A percentile compares a stretch with the other conserved stretches of the same genome.
Conservation (phyloP, 1,140 invertebrate genomes). For the Homarus americanus region DNA sequence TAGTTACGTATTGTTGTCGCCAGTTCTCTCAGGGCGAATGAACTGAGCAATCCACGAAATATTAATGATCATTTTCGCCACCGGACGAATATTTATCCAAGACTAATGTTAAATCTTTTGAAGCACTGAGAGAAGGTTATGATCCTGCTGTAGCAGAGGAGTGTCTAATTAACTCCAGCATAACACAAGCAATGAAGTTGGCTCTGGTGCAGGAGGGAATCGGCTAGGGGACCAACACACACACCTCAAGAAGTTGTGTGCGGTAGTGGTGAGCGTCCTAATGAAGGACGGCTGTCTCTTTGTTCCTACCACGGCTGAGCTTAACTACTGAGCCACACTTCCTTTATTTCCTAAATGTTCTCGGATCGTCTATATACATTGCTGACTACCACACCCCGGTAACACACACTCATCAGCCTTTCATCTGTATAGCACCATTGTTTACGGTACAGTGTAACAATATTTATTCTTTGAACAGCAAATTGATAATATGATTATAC, state of each 20-base stretch:
- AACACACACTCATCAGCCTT: not conserved
- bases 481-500: no score
- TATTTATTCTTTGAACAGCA: not conserved
- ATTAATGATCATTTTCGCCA: not conserved
- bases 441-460: not conserved
- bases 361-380: not conserved
- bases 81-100: no score
- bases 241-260: not conserved
- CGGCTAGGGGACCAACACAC: not conserved
- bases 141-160: not conserved
- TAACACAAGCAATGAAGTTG: no score
- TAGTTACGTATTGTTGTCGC: not conserved
- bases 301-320: not conserved
- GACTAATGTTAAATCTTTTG: no score
- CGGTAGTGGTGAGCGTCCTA: not conserved
- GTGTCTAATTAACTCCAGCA: no score
- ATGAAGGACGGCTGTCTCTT: not conserved
- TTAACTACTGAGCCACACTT: not conserved
- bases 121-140: not conserved
- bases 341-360: conserved; percentile 3
- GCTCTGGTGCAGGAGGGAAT: conserved; percentile 16
- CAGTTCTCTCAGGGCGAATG: not conserved
- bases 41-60: not conserved
- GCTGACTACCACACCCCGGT: not conserved
- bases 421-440: not conserved